phyloP scores from a whole-genome alignment of 2,113 vertebrate species.

The Pitta sordida region DNA sequence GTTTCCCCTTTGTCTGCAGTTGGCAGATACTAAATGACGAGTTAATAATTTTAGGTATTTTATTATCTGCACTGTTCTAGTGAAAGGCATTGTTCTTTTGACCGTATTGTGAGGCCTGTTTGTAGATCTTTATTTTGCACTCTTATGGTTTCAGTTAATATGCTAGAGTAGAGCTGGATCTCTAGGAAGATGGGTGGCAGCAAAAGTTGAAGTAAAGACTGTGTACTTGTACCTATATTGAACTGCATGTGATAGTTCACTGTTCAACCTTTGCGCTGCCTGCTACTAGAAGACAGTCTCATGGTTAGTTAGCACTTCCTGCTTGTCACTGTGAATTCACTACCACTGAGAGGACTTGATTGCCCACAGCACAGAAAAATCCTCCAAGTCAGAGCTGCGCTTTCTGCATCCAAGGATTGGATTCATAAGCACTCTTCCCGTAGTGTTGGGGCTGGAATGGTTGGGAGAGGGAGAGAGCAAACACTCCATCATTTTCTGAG shows the following conservation, averaged over 20 bases:
- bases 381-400: neutral
- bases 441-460: fast-evolving
- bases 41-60: neutral
- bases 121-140: neutral
- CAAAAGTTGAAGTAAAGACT: neutral
- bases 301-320: neutral
- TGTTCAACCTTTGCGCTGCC: neutral
- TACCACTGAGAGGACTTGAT: fast-evolving
- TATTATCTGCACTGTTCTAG: neutral
- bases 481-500: neutral
- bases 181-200: neutral
- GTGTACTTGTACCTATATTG: neutral
- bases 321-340: neutral
- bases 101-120: neutral
- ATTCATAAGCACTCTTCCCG: neutral
- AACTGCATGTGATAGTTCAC: neutral
- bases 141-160: neutral
- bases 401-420: neutral
- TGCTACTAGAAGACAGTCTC: neutral
- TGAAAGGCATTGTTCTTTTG: neutral
- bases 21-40: neutral
- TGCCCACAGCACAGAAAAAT: neutral
- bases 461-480: neutral
- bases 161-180: neutral
- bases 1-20: neutral